phyloP scores from a whole-genome alignment of 1,140 invertebrate species.

The Penaeus chinensis region DNA sequence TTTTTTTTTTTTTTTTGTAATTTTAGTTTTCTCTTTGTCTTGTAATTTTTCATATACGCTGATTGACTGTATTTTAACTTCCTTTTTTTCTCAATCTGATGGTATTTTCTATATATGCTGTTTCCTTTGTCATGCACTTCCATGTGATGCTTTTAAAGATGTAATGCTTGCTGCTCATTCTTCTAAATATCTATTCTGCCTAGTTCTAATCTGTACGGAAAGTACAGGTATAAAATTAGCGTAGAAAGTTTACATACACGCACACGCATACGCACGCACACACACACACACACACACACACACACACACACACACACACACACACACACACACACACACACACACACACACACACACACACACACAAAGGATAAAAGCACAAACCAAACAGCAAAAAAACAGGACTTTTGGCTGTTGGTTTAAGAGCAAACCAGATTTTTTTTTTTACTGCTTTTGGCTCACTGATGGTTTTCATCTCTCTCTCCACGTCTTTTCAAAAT shows the following conservation, averaged over 20 bases:
- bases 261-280: not conserved
- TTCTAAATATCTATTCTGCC: not conserved
- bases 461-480: too few relatives aligned
- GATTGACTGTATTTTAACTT: too few relatives aligned
- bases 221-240: not conserved
- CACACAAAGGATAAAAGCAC: not conserved
- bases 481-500: too few relatives aligned
- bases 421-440: not conserved
- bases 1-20: too few relatives aligned
- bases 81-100: too few relatives aligned
- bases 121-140: too few relatives aligned
- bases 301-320: slow-evolving; percentile 11
- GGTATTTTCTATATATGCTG: too few relatives aligned
- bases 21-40: too few relatives aligned
- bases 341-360: slow-evolving; percentile 1
- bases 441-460: not conserved
- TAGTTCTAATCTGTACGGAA: not conserved
- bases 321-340: slow-evolving; percentile 12
- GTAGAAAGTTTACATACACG: not conserved
- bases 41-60: too few relatives aligned
- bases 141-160: too few relatives aligned
- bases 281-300: slow-evolving; percentile 11
- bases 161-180: too few relatives aligned
- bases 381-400: not conserved
- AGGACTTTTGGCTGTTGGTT: not conserved